These are phyloP conservation scores for Prorops nasuta DNA, from an alignment of 1,140 invertebrate genomes.

Conservation along the genomic window DNA sequence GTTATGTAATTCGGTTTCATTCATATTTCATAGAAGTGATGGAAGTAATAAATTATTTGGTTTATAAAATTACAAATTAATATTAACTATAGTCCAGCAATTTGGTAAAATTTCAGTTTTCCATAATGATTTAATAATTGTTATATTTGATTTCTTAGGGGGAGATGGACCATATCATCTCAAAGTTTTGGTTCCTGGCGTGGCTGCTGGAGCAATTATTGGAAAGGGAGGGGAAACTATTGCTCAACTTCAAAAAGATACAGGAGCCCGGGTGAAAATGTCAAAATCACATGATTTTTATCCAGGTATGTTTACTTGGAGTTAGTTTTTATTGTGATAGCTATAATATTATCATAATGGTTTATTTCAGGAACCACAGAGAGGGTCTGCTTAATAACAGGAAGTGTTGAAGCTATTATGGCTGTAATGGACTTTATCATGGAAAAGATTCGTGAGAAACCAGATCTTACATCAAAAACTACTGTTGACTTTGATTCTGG, in stretches of 20 bases:
- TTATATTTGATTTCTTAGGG: too few species aligned
- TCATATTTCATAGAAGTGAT: too few species aligned
- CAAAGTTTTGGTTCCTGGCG: conserved; percentile 93
- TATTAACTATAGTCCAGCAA: too few species aligned
- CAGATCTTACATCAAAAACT: conserved; percentile 83
- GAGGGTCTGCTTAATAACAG: conserved; percentile 95
- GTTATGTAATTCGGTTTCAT: too few species aligned
- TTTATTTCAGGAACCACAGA: conserved; percentile 84
- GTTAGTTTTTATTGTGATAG: not conserved
- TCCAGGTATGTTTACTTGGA: conserved; percentile 69
- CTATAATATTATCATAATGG: conserved; percentile 1
- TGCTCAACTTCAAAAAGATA: conserved; percentile 93
- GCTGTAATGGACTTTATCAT: conserved; percentile 93
- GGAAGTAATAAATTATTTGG: too few species aligned
- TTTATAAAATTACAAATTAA: too few species aligned
- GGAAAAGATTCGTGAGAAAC: conserved; percentile 97
- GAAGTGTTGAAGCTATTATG: conserved; percentile 89
- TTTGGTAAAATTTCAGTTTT: too few species aligned
- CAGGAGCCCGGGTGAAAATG: conserved; percentile 95
- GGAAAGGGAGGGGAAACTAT: conserved; percentile 97
- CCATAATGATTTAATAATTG: too few species aligned
- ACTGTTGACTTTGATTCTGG: conserved; percentile 66
- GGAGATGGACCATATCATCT: conserved; percentile 83
- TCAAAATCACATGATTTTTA: conserved; percentile 98
- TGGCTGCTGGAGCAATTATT: conserved; percentile 95